Evolutionary conservation across 1,140 invertebrate genomes (phyloP), one percentile per base, ranked within the genome.

Genomic region (Drosophila triauraria): DNA sequence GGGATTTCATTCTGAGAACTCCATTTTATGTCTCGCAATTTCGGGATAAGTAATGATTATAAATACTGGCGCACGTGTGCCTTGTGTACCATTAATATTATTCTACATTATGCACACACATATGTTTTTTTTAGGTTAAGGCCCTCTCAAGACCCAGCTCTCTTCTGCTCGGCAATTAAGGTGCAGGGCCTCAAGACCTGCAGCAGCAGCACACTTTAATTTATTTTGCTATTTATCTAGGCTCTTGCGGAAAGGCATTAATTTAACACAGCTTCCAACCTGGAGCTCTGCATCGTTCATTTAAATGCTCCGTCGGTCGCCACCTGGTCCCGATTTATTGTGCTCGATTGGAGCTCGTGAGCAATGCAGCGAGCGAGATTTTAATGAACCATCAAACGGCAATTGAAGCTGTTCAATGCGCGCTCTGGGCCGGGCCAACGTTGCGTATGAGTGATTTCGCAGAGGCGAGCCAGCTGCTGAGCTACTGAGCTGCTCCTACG

Each of bases 331-430:
- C 69, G 40, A 87, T 82, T 79, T 79, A 87, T 82, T 85, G 60
- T 77, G 78, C 65, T 63, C 61, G 62, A 75, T 50, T 84, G 32
- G 32, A 12, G 77, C 53, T 70, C 40, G 61, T 59, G 46, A 23
- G 44, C 61, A 74, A 51, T 58, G 81, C 61, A 79, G 77, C 77
- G 58, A 62, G 51, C 75, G 62, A 47, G 27, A 88, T 88, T 83
- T 83, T 75, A 87, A 88, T 83, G 83, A 87, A 78, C 83, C 84
- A 87, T 84, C 83, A 80, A 87, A 78, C 40, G 80, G 83, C 80
- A 74, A 82, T 86, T 82, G 83, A 51, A 71, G 62, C 43, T 40
- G 46, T 57, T 59, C 60, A 76, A 74, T 82, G 75, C 75, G 48
- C 50, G 35, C 53, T 40, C 32, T 35, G 32, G 9, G 32, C 9